Evolutionary conservation across 2,797 vertebrate genomes (phyloP).

Genomic region (Hafferia zeledoni): DNA sequence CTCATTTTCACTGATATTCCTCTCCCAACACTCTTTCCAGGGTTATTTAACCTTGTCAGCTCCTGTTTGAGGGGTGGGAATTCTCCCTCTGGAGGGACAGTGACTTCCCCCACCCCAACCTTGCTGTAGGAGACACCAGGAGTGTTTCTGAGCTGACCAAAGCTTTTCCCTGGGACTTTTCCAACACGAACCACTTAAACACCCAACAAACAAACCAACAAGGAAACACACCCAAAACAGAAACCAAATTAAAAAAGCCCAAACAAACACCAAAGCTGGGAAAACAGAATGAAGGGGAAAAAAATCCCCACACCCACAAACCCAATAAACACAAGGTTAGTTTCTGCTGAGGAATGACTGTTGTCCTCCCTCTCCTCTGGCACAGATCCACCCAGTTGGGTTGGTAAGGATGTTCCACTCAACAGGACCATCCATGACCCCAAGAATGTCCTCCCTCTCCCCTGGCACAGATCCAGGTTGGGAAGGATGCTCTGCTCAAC

Average conservation of each 20-base stretch:
- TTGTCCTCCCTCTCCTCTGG: neutral
- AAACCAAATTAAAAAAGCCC: neutral
- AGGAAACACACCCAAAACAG: neutral
- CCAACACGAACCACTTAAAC: neutral
- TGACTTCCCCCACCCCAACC: neutral
- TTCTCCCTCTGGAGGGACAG: neutral
- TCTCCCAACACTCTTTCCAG: neutral
- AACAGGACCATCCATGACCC: neutral
- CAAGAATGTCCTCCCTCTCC: too few species aligned
- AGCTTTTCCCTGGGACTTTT: neutral
- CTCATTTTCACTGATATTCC: neutral
- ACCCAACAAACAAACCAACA: neutral
- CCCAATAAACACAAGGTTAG: neutral
- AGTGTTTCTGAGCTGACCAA: neutral
- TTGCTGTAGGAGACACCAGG: neutral
- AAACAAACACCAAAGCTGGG: neutral
- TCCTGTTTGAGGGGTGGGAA: neutral
- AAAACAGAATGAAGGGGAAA: neutral
- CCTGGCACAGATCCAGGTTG: too few species aligned
- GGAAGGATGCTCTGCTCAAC: too few species aligned
- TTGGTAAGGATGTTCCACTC: neutral
- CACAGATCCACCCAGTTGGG: neutral
- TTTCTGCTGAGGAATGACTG: neutral
- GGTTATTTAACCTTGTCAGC: neutral
- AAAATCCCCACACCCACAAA: neutral